These are phyloP conservation scores for Thalassophryne amazonica DNA, from an alignment of 2,797 vertebrate genomes.

Conservation along the genomic window DNA sequence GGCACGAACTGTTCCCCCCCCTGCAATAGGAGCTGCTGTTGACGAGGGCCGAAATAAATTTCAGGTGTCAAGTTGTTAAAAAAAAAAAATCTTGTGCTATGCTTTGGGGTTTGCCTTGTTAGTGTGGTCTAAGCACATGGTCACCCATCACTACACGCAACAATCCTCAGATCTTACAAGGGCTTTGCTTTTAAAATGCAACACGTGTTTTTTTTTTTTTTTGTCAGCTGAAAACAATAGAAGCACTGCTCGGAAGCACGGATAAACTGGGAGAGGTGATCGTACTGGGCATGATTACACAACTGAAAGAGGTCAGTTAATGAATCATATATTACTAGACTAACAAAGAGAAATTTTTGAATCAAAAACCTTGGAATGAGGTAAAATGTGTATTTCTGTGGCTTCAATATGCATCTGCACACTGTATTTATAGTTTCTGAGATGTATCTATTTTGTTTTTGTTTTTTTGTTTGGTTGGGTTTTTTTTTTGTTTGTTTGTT, in stretches of 20 bases:
- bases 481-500: no score
- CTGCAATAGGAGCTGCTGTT: slow-evolving; percentile 82
- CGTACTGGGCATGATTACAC: slow-evolving; percentile 95
- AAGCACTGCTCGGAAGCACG: slow-evolving; percentile 88
- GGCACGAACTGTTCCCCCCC: slow-evolving; percentile 95
- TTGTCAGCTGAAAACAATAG: slow-evolving; percentile 87
- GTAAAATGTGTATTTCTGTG: background rate
- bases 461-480: no score
- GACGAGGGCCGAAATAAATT: slow-evolving; percentile 92
- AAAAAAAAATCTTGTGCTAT: background rate
- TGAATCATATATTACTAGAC: background rate
- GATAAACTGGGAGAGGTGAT: slow-evolving; percentile 91
- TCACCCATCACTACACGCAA: no score
- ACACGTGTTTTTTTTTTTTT: background rate
- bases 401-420: background rate
- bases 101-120: background rate
- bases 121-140: background rate
- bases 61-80: slow-evolving; percentile 79
- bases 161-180: no score
- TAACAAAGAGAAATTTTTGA: background rate
- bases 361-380: no score
- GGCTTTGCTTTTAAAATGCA: background rate
- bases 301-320: slow-evolving; percentile 90
- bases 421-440: background rate
- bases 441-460: no score